A percentile compares a stretch with the other conserved stretches of the same genome.
Evolutionary conservation across 2,797 vertebrate genomes (phyloP).

Genomic region (Crenichthys baileyi): DNA sequence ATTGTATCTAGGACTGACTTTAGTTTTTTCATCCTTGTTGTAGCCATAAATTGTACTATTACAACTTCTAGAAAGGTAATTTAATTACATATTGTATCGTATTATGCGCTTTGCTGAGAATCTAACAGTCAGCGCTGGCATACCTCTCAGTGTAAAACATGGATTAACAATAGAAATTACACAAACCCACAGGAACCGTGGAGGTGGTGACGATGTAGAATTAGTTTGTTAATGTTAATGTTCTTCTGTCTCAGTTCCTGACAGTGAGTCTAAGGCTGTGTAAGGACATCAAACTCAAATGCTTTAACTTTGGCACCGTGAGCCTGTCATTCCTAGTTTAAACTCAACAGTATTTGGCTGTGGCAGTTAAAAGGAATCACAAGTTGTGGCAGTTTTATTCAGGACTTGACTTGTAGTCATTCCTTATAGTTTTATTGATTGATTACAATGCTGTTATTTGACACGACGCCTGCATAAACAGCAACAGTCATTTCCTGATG

Average conservation of each 20-base stretch:
- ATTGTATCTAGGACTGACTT: neutral
- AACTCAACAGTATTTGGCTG: conserved; percentile 1
- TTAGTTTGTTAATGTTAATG: conserved; percentile 32
- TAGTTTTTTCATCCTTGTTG: neutral
- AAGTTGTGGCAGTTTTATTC: conserved; percentile 5
- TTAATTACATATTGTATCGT: neutral
- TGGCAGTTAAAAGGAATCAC: neutral
- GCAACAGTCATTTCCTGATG: neutral
- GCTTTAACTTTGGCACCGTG: conserved; percentile 32
- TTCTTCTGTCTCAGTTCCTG: conserved; percentile 22
- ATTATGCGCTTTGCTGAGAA: neutral
- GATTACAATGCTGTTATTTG: too few species aligned
- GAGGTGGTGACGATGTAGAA: conserved; percentile 28
- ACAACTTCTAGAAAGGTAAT: neutral
- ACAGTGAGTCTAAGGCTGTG: conserved; percentile 17
- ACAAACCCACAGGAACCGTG: neutral
- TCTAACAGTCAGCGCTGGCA: neutral
- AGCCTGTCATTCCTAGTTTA: conserved; percentile 28
- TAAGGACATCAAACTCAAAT: conserved; percentile 39
- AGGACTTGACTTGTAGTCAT: neutral
- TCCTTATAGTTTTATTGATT: too few species aligned
- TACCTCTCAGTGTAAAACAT: neutral
- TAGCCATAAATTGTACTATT: neutral
- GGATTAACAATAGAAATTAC: neutral
- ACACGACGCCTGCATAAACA: neutral